A percentile compares a stretch with the other conserved stretches of the same genome.
Evolutionary conservation across 2,888 invertebrate genomes (phyloP).

Genomic region (Oeneis ivallda): DNA sequence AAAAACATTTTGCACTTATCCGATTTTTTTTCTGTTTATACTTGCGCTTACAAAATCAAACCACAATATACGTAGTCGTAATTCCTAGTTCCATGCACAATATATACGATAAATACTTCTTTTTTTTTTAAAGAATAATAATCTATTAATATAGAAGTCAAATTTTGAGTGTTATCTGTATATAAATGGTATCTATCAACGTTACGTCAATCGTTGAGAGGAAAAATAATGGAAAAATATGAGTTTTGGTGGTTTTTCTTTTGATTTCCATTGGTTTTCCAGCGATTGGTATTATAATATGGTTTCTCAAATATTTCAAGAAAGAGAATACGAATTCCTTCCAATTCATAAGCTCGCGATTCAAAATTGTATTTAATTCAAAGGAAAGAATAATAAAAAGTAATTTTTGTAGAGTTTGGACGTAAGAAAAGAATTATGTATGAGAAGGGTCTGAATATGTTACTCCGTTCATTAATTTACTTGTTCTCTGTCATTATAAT

Average conservation of each 20-base stretch:
- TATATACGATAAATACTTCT: neutral
- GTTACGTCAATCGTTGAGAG: constrained; percentile 14
- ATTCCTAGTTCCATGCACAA: no score
- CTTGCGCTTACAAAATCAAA: no score
- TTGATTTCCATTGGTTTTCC: neutral
- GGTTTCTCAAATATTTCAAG: neutral
- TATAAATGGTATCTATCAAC: constrained; percentile 18
- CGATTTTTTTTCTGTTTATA: neutral
- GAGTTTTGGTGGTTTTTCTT: no score
- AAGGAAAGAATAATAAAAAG: constrained; percentile 12
- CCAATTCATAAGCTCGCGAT: neutral
- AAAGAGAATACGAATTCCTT: neutral
- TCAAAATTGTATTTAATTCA: neutral
- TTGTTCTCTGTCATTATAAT: constrained; percentile 28
- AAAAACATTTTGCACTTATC: neutral
- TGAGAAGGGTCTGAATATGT: constrained; percentile 26
- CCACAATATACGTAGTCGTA: no score
- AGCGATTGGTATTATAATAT: neutral
- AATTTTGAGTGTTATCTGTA: neutral
- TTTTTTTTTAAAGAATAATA: constrained; percentile 21
- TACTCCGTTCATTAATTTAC: constrained; percentile 26
- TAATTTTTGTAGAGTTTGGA: neutral
- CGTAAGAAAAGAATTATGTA: constrained; percentile 14
- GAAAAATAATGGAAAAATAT: neutral
- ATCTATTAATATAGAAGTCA: constrained; percentile 20